Base-by-base conservation (phyloP, 2,113 vertebrate species). In the Silurus meridionalis region DNA sequence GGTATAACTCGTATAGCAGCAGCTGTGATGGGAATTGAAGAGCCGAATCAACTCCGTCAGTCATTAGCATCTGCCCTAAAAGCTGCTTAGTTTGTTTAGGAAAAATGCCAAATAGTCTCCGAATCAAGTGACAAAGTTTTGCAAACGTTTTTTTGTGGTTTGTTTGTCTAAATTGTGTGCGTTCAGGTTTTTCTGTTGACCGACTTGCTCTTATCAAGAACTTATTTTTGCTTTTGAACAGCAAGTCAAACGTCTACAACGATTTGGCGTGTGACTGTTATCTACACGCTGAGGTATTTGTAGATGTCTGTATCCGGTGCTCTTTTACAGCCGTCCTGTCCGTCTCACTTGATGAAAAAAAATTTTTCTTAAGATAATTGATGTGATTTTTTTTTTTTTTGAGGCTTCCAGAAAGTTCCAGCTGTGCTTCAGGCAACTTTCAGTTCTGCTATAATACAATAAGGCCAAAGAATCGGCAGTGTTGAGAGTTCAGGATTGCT, bases 361-460 rank as follows among this genome's bases (percentile, higher is more conserved):
- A n/a, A n/a, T n/a, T n/a, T n/a, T 37, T 37, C 28, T 37, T 37
- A 2, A 37, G 28, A 37, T 37, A 37, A 37, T 37, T 37, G 37
- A 2, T 37, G 37, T 37, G 37, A 37, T 37, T 37, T 37, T 37
- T 37, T 77, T 63, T 79, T 57, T 15, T 46, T 60, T 60, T 0
- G 5, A 83, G 17, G 55, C 11, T 79, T 79, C 8, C n/a, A 66
- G 72, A 67, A 85, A 67, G 17, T 79, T 48, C 6, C 72, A 85
- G 53, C 66, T 57, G 14, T 28, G 28, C 72, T 71, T 23, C 66
- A 71, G 66, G 37, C 67, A 69, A 3, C 10, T 81, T 84, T 25
- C 25, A 75, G 67, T 69, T 64, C 15, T 71, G 64, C 46, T 9
- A 71, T 85, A 80, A 57, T 11, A 25, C 46, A 72, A 72, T 52